Conservation (phyloP, 2,797 vertebrate species). For the Paramormyrops hopkinsi region DNA sequence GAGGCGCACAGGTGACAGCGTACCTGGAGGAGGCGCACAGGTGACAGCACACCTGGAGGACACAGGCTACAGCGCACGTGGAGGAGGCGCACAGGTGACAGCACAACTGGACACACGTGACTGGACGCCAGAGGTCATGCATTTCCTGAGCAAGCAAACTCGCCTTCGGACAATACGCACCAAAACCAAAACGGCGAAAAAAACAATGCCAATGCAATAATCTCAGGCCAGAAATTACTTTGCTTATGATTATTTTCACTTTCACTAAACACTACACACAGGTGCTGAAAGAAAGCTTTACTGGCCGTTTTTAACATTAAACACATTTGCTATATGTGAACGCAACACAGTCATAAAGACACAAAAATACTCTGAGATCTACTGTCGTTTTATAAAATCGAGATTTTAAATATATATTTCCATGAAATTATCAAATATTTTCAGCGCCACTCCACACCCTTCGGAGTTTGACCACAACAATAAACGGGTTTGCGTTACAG, state of each 20-base stretch:
- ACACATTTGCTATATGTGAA: neutral
- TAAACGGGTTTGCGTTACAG: neutral
- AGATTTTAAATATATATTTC: neutral
- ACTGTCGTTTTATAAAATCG: neutral
- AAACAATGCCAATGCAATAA: neutral
- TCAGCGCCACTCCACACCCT: neutral
- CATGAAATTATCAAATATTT: neutral
- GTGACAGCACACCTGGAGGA: neutral
- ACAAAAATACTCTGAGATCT: neutral
- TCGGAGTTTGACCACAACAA: constrained; percentile 13
- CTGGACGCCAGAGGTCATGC: neutral
- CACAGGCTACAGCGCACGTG: neutral
- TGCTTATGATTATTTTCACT: neutral
- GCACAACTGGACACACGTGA: neutral
- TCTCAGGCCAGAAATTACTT: neutral
- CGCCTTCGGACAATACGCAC: neutral
- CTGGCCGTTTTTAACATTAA: neutral
- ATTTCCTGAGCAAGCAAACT: neutral
- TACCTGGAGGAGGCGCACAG: neutral
- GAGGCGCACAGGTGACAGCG: neutral
- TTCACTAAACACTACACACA: neutral
- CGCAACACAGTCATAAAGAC: neutral
- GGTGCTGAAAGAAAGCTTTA: neutral
- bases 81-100: neutral
- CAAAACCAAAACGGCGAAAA: neutral